A percentile compares a stretch with the other conserved stretches of the same genome.
Evolutionary conservation across 2,113 vertebrate species (phyloP).

Genomic region (Chiloscyllium plagiosum): DNA sequence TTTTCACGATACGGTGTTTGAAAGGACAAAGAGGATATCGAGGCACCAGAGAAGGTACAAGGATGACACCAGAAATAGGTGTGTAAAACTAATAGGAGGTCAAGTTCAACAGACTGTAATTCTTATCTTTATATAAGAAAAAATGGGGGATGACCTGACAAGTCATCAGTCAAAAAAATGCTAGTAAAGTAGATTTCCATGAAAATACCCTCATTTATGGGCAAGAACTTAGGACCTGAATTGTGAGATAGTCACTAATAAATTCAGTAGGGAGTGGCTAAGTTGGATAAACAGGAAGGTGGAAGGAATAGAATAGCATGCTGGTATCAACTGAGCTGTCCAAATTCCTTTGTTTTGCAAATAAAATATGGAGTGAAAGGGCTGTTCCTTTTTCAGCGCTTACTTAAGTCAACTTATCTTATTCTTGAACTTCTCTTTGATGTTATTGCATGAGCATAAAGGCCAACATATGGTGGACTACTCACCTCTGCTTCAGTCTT

Average conservation of each 20-base stretch:
- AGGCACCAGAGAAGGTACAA: no score
- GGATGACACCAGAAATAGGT: no score
- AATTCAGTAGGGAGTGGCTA: neutral
- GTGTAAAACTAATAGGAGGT: neutral
- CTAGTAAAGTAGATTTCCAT: neutral
- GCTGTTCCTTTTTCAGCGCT: neutral
- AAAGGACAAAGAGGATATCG: neutral
- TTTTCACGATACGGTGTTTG: neutral
- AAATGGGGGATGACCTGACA: neutral
- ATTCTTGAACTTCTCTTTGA: neutral
- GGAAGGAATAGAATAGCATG: neutral
- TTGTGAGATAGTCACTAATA: neutral
- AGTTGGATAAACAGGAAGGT: neutral
- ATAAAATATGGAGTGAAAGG: neutral
- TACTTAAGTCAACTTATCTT: neutral
- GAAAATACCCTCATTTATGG: neutral
- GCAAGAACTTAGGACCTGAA: neutral
- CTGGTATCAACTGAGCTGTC: neutral
- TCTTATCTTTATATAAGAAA: neutral
- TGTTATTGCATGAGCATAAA: neutral
- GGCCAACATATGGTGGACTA: neutral
- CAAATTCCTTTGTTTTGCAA: neutral
- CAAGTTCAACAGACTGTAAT: neutral
- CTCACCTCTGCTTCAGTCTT: conserved; percentile 40
- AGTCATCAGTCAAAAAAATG: neutral